Evolutionary conservation across 2,113 vertebrate genomes (phyloP).

Genomic region (Malaclemys terrapin): DNA sequence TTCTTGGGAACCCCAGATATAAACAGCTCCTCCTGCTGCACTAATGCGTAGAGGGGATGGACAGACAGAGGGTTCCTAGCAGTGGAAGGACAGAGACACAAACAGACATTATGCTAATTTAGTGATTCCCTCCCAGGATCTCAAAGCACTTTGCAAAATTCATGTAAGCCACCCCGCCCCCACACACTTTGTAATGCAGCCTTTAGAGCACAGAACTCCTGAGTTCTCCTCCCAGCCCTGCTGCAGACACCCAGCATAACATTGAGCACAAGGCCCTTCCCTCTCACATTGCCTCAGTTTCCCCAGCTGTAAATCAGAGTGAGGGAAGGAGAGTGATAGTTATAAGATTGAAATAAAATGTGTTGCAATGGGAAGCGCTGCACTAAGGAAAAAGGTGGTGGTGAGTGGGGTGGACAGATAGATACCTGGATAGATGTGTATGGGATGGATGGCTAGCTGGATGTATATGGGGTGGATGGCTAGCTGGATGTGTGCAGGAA

Average conservation of each 20-base stretch:
- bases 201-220: neutral
- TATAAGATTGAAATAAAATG: neutral
- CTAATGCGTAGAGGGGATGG: neutral
- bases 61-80: neutral
- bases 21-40: neutral
- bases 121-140: neutral
- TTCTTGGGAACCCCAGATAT: neutral
- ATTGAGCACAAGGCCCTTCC: neutral
- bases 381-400: neutral
- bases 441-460: neutral
- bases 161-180: neutral
- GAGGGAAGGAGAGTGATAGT: neutral
- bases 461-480: too few species aligned
- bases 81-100: neutral
- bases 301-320: neutral
- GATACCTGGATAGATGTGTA: neutral
- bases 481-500: too few species aligned
- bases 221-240: neutral
- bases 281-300: neutral
- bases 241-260: neutral
- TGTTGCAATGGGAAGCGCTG: neutral
- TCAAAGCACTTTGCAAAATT: neutral
- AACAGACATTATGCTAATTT: neutral
- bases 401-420: too few species aligned
- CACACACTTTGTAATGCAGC: neutral